phyloP scores from a whole-genome alignment of 2,888 invertebrate genomes.

The Xestia sexstrigata region DNA sequence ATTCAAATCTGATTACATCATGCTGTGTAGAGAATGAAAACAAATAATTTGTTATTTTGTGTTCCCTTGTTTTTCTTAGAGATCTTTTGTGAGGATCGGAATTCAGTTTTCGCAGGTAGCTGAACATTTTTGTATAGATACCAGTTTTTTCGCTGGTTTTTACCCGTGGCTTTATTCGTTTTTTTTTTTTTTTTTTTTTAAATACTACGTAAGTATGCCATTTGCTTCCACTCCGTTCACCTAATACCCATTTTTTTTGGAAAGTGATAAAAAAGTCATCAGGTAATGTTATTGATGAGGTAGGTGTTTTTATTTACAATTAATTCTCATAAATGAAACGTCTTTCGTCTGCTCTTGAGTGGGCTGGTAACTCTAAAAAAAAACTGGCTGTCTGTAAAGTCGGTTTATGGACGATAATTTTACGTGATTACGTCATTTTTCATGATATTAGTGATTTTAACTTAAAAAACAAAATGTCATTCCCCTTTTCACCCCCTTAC shows the following conservation, averaged over 20 bases:
- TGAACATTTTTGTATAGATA: background rate
- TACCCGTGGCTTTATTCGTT: background rate
- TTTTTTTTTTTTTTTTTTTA: too few relatives aligned
- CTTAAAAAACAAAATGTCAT: too few relatives aligned
- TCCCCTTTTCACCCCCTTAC: too few relatives aligned
- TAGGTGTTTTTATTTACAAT: background rate
- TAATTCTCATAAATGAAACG: background rate
- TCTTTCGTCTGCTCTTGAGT: background rate
- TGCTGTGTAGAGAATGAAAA: constrained; percentile 41
- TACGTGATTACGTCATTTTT: too few relatives aligned
- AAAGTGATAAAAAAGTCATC: too few relatives aligned
- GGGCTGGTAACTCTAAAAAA: background rate
- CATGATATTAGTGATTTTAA: too few relatives aligned
- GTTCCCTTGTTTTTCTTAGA: background rate
- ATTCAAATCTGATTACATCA: constrained; percentile 57
- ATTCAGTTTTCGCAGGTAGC: background rate
- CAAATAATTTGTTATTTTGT: constrained; percentile 46
- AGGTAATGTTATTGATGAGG: too few relatives aligned
- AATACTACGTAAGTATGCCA: too few relatives aligned
- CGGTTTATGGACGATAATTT: too few relatives aligned
- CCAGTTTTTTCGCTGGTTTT: background rate
- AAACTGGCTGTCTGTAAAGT: too few relatives aligned
- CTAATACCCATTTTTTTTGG: too few relatives aligned
- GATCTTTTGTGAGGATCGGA: background rate
- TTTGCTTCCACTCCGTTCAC: too few relatives aligned